Percentiles rank a stretch among this genome's conserved stretches.
Evolutionary conservation across 2,888 invertebrate species (phyloP).

Genomic region (Orthosia incerta): DNA sequence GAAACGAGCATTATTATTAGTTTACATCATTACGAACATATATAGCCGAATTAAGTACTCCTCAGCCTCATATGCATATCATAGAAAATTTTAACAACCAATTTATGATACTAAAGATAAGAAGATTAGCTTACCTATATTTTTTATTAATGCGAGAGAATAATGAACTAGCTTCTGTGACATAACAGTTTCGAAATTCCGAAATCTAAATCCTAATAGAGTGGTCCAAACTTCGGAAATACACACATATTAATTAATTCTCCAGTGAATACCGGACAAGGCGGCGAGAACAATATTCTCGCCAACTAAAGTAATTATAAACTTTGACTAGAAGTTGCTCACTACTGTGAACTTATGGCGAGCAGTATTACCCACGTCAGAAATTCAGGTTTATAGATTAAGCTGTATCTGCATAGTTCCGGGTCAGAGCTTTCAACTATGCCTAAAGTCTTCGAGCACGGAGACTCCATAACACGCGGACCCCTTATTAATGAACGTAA

Average conservation of each 20-base stretch:
- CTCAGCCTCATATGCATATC: neutral
- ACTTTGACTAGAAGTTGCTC: slow-evolving; percentile 32
- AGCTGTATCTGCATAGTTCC: too few relatives aligned
- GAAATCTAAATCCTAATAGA: neutral
- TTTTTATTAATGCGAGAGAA: too few relatives aligned
- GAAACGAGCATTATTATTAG: too few relatives aligned
- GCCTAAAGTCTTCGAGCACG: neutral
- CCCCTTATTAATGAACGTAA: too few relatives aligned
- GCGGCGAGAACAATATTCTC: slow-evolving; percentile 20
- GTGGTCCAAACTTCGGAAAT: slow-evolving; percentile 10
- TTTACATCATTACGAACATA: too few relatives aligned
- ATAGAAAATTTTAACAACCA: too few relatives aligned
- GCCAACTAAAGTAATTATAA: slow-evolving; percentile 55
- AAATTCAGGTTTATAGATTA: slow-evolving; percentile 3
- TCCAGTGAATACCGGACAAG: slow-evolving; percentile 36
- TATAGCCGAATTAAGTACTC: too few relatives aligned
- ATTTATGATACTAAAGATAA: too few relatives aligned
- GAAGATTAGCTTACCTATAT: too few relatives aligned
- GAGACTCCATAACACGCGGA: neutral
- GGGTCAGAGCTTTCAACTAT: too few relatives aligned
- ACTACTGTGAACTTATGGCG: neutral
- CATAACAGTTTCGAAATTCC: slow-evolving; percentile 1
- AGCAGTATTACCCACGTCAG: neutral
- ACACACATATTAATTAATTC: slow-evolving; percentile 14
- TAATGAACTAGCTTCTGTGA: neutral